Percentiles rank a stretch among this genome's conserved stretches.
Evolutionary conservation across 2,888 invertebrate species (phyloP).

Genomic region (Elmis aenea): DNA sequence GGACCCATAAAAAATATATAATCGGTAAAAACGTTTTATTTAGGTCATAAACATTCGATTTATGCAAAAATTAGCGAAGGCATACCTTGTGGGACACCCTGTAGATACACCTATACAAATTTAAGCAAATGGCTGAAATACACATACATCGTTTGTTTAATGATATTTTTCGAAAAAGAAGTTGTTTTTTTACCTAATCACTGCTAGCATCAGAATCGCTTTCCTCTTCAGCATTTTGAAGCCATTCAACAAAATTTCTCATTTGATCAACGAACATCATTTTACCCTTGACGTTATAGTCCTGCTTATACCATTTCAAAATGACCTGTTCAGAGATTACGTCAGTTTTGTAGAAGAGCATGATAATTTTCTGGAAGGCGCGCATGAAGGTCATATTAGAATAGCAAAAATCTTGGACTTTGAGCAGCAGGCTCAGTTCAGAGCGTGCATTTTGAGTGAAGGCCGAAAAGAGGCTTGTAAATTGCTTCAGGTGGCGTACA

Average conservation of each 20-base stretch:
- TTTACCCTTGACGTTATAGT: constrained; percentile 91
- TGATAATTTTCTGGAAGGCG: constrained; percentile 94
- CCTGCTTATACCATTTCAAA: constrained; percentile 93
- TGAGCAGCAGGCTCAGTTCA: constrained; percentile 81
- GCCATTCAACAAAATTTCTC: constrained; percentile 96
- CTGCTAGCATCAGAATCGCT: constrained; percentile 54
- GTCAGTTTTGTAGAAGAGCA: constrained; percentile 94
- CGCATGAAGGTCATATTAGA: constrained; percentile 99
- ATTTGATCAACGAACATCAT: constrained; percentile 97
- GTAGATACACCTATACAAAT: too few species aligned
- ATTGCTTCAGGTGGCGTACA: constrained; percentile 80
- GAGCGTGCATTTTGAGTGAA: constrained; percentile 83
- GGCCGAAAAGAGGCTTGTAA: constrained; percentile 79
- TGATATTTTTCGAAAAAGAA: not conserved
- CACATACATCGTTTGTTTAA: too few species aligned
- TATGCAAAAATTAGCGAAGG: too few species aligned
- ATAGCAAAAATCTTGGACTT: constrained; percentile 97
- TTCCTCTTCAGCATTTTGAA: constrained; percentile 92
- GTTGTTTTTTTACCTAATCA: constrained; percentile 35
- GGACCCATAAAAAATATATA: too few species aligned
- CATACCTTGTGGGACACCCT: too few species aligned
- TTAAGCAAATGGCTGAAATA: too few species aligned
- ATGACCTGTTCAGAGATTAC: constrained; percentile 93
- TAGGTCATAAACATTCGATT: too few species aligned
- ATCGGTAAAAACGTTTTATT: too few species aligned